phyloP scores from a whole-genome alignment of 2,113 vertebrate species.

The Mugil cephalus region DNA sequence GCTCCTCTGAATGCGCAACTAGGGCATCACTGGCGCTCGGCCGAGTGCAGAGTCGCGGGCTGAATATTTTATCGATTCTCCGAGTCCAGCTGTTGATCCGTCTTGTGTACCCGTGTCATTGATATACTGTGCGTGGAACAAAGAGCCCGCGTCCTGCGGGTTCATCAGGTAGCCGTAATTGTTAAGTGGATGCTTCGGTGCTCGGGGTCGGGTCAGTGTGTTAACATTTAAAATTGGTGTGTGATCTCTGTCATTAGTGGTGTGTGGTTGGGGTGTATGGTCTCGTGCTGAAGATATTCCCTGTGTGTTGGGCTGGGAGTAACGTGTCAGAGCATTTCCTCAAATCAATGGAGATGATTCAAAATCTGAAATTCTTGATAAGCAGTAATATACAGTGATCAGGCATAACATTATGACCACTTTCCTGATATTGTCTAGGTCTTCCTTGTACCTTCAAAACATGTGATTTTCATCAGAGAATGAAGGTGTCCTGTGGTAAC shows the following conservation, averaged over 20 bases:
- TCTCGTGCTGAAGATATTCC: background rate
- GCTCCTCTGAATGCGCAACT: conserved; percentile 75
- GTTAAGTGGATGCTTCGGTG: conserved; percentile 28
- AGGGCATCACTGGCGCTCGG: conserved; percentile 44
- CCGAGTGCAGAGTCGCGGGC: conserved; percentile 41
- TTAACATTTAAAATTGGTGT: conserved; percentile 16
- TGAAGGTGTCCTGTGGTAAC: no score
- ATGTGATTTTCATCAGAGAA: no score
- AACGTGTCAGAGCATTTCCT: no score
- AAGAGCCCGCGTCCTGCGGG: conserved; percentile 49
- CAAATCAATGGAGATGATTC: no score
- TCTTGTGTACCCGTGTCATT: conserved; percentile 77
- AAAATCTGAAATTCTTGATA: no score
- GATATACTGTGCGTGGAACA: conserved; percentile 73
- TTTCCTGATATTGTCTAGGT: no score
- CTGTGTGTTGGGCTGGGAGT: background rate
- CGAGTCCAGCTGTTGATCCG: conserved; percentile 73
- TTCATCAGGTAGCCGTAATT: conserved; percentile 63
- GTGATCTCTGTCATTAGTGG: conserved; percentile 3
- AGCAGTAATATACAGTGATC: no score
- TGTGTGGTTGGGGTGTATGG: background rate
- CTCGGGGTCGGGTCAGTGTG: background rate
- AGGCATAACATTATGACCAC: no score
- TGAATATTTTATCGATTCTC: conserved; percentile 80
- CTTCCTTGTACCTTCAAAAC: no score